Evolutionary conservation across 2,797 vertebrate genomes (phyloP).

Genomic region (Macrochelys suwanniensis): DNA sequence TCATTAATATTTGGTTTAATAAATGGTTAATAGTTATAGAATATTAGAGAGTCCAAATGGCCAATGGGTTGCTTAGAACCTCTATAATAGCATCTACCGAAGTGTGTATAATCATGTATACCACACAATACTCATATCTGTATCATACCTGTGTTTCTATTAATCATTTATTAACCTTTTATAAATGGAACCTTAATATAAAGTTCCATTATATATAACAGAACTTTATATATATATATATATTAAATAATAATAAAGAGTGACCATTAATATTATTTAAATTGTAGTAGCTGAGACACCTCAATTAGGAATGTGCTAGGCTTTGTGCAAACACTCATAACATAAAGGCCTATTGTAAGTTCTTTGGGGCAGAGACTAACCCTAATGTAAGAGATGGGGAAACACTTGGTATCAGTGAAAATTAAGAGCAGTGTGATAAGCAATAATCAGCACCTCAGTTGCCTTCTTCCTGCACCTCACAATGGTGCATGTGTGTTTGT

Average conservation of each 20-base stretch:
- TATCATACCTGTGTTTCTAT: neutral
- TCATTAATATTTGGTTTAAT: neutral
- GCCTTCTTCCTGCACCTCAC: neutral
- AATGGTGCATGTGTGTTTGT: neutral
- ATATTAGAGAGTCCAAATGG: neutral
- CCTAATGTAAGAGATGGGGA: accelerated
- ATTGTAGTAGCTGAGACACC: neutral
- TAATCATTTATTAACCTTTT: neutral
- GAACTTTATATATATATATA: too few relatives aligned
- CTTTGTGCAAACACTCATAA: neutral
- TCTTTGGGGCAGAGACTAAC: neutral
- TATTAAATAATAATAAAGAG: too few relatives aligned
- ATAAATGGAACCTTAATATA: neutral
- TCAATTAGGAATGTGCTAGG: neutral
- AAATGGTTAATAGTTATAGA: neutral
- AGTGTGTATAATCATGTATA: neutral
- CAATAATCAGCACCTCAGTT: neutral
- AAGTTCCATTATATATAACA: neutral
- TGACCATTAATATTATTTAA: neutral
- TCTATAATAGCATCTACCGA: neutral
- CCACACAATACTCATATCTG: neutral
- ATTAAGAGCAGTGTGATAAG: neutral
- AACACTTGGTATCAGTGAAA: neutral
- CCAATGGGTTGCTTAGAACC: neutral
- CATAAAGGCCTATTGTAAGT: neutral